Evolutionary conservation across 2,797 vertebrate genomes (phyloP).

Genomic region (Valencia hispanica): DNA sequence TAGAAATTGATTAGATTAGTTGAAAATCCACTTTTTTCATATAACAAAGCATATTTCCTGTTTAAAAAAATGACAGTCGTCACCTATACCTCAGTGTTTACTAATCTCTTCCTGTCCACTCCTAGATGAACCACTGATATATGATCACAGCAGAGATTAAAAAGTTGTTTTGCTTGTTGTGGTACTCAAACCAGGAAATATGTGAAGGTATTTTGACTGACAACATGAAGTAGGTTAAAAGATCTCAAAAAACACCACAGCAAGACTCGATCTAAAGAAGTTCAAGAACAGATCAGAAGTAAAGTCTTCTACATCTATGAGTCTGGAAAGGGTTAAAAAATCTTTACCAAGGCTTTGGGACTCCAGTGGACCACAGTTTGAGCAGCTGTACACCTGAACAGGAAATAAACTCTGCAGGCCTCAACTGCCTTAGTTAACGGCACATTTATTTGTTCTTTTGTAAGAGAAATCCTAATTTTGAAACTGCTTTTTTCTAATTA

Average conservation of each 20-base stretch:
- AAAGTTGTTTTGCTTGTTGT: not conserved
- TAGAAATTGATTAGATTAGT: not conserved
- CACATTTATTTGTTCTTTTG: no score
- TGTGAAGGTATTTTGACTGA: not conserved
- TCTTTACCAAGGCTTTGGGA: not conserved
- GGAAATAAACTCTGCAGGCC: not conserved
- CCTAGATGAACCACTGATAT: not conserved
- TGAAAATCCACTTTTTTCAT: not conserved
- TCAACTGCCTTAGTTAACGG: not conserved
- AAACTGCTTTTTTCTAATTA: no score
- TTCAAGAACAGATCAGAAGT: no score
- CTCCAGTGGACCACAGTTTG: not conserved
- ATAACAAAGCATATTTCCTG: not conserved
- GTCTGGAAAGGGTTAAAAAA: not conserved
- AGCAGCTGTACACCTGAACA: no score
- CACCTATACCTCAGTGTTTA: not conserved
- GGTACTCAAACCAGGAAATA: not conserved
- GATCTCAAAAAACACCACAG: not conserved
- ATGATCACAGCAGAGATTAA: not conserved
- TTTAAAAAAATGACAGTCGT: not conserved
- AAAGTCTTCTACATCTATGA: not conserved
- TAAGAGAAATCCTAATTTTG: no score
- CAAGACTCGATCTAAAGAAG: not conserved
- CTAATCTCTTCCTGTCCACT: not conserved
- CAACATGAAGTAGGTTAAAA: not conserved